These are phyloP conservation scores for Oncorhynchus kisutch DNA, from an alignment of 2,113 vertebrate genomes.

Conservation along the genomic window DNA sequence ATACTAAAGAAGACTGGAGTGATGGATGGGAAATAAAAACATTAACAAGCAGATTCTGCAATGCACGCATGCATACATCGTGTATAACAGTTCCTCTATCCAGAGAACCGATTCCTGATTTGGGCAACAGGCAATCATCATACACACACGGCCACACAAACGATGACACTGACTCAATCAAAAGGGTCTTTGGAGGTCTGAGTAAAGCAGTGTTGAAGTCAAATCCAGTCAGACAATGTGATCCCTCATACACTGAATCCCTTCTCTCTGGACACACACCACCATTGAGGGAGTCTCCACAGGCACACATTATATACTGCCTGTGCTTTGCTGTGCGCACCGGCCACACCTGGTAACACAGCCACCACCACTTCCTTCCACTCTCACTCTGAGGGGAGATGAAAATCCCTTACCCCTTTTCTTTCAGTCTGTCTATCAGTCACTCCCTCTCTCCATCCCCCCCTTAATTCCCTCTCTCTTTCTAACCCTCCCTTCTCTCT, in stretches of 20 bases:
- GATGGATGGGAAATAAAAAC: neutral
- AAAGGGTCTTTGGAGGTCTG: neutral
- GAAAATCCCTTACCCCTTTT: constrained; percentile 5
- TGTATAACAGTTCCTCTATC: neutral
- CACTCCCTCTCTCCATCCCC: constrained; percentile 35
- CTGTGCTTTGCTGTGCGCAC: constrained; percentile 14
- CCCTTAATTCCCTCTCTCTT: constrained; percentile 49
- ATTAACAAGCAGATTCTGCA: neutral
- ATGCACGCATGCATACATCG: neutral
- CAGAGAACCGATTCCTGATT: too few relatives aligned
- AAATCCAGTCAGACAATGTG: neutral
- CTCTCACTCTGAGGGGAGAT: constrained; percentile 7
- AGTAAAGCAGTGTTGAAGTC: neutral
- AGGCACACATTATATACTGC: neutral
- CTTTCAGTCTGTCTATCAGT: constrained; percentile 28
- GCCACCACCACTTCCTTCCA: neutral
- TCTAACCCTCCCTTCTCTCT: constrained; percentile 39
- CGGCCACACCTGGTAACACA: constrained; percentile 17
- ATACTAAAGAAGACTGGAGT: neutral
- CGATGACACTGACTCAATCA: neutral
- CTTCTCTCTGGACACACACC: neutral
- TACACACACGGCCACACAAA: neutral
- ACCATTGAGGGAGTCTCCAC: neutral
- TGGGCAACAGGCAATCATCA: neutral
- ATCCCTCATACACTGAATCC: neutral